Evolutionary conservation across 2,888 invertebrate genomes (phyloP), one percentile per base, ranked within the genome.

Genomic region (Latheticus oryzae): DNA sequence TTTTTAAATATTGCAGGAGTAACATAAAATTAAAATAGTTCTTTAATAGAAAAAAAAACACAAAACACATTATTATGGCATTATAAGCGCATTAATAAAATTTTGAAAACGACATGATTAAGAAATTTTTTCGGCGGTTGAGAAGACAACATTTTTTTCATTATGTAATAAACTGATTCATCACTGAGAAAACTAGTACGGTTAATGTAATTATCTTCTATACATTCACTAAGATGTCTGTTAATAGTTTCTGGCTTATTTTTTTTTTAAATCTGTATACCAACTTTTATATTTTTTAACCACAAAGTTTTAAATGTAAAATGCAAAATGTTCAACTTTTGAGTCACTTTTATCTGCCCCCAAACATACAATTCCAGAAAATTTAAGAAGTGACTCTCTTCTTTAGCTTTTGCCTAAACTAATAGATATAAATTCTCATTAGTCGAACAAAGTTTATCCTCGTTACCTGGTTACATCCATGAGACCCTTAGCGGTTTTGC

Each of bases 321-420:
- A 48, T 13, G 60, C 64, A 8, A 58, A 62, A 24, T 4, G 7
- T 9, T 21, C 8, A 32, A 40, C 23, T 8, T 23, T 8, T n/a
- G 8, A 1, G n/a, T n/a, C n/a, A n/a, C n/a, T n/a, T n/a, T n/a
- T n/a, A n/a, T n/a, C n/a, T n/a, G n/a, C n/a, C n/a, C n/a, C n/a
- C n/a, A n/a, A n/a, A n/a, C n/a, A n/a, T 21, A 71, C 51, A n/a
- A 61, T 57, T 3, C 63, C 67, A n/a, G 66, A 65, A 26, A 71
- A 58, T 5, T 59, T 62, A 13, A 71, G 43, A n/a, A 66, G n/a
- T n/a, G n/a, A n/a, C n/a, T n/a, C n/a, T n/a, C n/a, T n/a, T n/a
- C n/a, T n/a, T n/a, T n/a, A n/a, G n/a, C n/a, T n/a, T n/a, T n/a
- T n/a, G n/a, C n/a, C n/a, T n/a, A n/a, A n/a, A n/a, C n/a, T n/a